Percentiles rank a stretch among this genome's conserved stretches.
phyloP scores from a whole-genome alignment of 1,140 invertebrate genomes.

The Lerema accius region DNA sequence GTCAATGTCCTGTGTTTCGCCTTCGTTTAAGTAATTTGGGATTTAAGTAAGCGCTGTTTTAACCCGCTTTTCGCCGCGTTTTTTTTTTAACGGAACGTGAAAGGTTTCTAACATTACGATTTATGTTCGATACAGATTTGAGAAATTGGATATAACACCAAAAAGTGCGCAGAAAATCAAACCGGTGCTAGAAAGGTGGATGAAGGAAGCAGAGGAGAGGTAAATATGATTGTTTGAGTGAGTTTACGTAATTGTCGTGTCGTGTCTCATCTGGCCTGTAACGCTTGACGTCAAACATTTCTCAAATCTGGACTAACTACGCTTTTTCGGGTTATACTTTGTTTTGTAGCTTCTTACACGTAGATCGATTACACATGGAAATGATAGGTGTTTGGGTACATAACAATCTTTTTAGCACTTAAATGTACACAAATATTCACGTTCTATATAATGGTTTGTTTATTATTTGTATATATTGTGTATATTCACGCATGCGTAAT shows the following conservation, averaged over 20 bases:
- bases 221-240: conserved; percentile 85
- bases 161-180: conserved; percentile 99
- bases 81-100: conserved; percentile 57
- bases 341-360: conserved; percentile 39
- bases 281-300: conserved; percentile 79
- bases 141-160: conserved; percentile 99
- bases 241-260: conserved; percentile 75
- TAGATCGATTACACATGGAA: not conserved
- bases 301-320: conserved; percentile 82
- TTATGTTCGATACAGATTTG: conserved; percentile 92
- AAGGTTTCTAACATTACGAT: conserved; percentile 76
- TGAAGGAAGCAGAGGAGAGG: conserved; percentile 98
- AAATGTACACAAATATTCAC: too few species aligned
- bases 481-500: conserved; percentile 1
- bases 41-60: conserved; percentile 52
- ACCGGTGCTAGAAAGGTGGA: conserved; percentile 98
- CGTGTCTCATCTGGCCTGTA: conserved; percentile 78
- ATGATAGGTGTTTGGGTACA: not conserved
- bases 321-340: conserved; percentile 66
- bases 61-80: conserved; percentile 53
- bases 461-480: not conserved
- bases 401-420: not conserved
- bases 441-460: too few species aligned
- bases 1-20: conserved; percentile 88
- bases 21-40: conserved; percentile 67